These are phyloP conservation scores for Calypte anna DNA, from an alignment of 2,113 vertebrate genomes.

Conservation along the genomic window DNA sequence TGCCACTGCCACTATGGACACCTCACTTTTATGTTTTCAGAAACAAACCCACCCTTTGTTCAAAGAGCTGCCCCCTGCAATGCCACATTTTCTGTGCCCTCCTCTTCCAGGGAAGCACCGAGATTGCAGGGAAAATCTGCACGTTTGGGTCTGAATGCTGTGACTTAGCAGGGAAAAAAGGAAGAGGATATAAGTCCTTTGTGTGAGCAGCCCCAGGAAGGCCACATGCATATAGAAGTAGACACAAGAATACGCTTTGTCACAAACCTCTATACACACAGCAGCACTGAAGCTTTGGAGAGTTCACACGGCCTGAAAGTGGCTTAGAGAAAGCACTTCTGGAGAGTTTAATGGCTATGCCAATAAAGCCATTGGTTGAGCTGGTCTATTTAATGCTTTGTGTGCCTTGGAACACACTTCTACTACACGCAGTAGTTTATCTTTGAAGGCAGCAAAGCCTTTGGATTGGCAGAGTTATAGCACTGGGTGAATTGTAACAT, in stretches of 20 bases:
- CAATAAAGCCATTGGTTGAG: slow-evolving; percentile 13
- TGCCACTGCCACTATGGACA: not conserved
- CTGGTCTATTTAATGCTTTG: not conserved
- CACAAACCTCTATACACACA: not conserved
- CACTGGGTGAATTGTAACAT: slow-evolving; percentile 50
- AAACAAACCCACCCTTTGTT: not conserved
- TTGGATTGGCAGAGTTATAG: slow-evolving; percentile 43
- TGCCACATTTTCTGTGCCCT: not conserved
- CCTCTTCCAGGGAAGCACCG: not conserved
- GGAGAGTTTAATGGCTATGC: not conserved
- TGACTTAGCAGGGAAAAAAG: not conserved
- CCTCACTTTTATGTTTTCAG: not conserved
- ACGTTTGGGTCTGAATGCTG: not conserved
- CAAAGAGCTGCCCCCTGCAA: not conserved
- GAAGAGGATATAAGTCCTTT: not conserved
- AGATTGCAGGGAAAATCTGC: not conserved
- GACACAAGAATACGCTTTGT: not conserved
- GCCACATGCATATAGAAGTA: not conserved
- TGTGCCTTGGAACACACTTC: slow-evolving; percentile 27
- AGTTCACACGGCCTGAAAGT: not conserved
- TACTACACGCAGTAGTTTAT: not conserved
- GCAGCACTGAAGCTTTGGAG: not conserved
- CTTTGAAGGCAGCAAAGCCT: slow-evolving; percentile 53
- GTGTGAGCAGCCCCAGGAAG: not conserved
- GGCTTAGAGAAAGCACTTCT: not conserved